These are phyloP conservation scores for Limnephilus lunatus DNA, from an alignment of 2,888 invertebrate genomes.

Conservation along the genomic window DNA sequence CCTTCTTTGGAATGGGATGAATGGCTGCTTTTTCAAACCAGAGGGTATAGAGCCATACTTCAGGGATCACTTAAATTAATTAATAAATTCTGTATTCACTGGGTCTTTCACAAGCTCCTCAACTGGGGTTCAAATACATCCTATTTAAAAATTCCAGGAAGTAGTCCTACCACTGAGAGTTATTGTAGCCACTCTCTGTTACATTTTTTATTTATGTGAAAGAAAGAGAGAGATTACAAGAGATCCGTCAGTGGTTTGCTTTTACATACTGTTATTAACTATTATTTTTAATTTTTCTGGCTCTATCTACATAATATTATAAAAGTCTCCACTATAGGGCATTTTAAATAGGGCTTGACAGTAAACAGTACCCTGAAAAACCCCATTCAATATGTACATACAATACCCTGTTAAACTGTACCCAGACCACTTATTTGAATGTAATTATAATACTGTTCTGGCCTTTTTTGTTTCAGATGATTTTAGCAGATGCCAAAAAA, in stretches of 20 bases:
- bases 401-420: no score
- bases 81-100: neutral
- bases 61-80: neutral
- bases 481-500: slow-evolving; percentile 90
- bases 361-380: no score
- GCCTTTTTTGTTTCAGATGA: slow-evolving; percentile 78
- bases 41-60: no score
- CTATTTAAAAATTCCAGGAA: neutral
- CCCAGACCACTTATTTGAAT: neutral
- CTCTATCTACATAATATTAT: neutral
- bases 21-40: no score
- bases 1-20: no score
- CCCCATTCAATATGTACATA: no score
- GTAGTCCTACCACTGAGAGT: neutral
- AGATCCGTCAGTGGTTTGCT: no score
- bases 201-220: neutral
- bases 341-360: neutral
- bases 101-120: neutral
- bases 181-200: neutral
- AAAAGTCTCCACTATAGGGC: neutral
- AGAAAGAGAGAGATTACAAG: neutral
- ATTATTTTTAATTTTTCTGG: neutral
- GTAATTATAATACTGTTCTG: neutral
- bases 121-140: neutral
- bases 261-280: neutral